phyloP scores from a whole-genome alignment of 2,797 vertebrate genomes.

The Ctenochaetus hawaiiensis region DNA sequence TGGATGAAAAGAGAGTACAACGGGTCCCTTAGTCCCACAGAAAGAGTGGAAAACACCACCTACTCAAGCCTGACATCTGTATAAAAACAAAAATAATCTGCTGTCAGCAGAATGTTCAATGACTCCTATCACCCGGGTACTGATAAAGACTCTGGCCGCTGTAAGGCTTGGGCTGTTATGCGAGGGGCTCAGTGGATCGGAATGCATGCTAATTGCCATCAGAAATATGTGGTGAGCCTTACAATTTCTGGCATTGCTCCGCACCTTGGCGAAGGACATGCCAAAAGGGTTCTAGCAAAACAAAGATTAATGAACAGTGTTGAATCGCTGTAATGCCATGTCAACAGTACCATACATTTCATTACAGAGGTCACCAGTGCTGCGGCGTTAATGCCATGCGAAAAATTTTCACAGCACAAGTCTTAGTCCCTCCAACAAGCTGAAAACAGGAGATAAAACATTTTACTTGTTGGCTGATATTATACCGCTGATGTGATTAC shows the following conservation, averaged over 20 bases:
- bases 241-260: constrained; percentile 82
- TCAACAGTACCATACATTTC: constrained; percentile 85
- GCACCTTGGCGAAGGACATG: constrained; percentile 85
- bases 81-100: constrained; percentile 94
- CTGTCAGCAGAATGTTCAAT: constrained; percentile 91
- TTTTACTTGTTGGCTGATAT: constrained; percentile 78
- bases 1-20: constrained; percentile 52
- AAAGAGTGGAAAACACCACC: constrained; percentile 86
- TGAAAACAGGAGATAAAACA: constrained; percentile 82
- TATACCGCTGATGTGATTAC: constrained; percentile 78
- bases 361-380: constrained; percentile 82
- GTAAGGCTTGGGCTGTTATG: constrained; percentile 88
- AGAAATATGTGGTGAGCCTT: constrained; percentile 86
- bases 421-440: constrained; percentile 74
- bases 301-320: constrained; percentile 87
- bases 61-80: constrained; percentile 90
- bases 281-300: constrained; percentile 82
- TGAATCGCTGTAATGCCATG: constrained; percentile 84
- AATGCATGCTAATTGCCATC: constrained; percentile 98
- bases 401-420: constrained; percentile 70
- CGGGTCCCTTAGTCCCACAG: constrained; percentile 54
- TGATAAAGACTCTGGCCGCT: constrained; percentile 87
- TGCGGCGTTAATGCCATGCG: constrained; percentile 80
- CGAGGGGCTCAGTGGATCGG: constrained; percentile 94
- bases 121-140: constrained; percentile 88